Evolutionary conservation across 2,113 vertebrate genomes (phyloP).

Genomic region (Asarcornis scutulata): DNA sequence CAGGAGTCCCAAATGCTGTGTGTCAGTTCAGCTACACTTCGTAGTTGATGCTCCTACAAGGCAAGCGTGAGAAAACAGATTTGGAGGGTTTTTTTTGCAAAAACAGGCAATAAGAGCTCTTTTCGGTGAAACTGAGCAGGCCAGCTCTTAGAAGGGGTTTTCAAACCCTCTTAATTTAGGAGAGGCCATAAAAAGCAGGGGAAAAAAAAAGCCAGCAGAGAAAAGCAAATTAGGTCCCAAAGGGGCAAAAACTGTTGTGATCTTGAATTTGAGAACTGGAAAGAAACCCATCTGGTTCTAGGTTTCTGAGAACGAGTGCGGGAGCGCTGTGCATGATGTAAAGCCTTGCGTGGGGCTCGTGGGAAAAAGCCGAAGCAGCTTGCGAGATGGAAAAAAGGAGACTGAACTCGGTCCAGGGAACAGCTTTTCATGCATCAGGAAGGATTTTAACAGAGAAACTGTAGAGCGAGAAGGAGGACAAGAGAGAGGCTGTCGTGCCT

Average conservation of each 20-base stretch:
- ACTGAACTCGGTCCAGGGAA: neutral
- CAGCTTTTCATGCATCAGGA: neutral
- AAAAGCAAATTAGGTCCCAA: neutral
- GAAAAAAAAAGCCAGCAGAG: neutral
- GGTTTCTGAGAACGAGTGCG: neutral
- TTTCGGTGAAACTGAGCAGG: neutral
- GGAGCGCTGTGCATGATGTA: neutral
- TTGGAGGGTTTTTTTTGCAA: too few species aligned
- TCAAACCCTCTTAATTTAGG: neutral
- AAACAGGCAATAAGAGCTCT: too few species aligned
- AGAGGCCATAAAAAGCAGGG: conserved; percentile 28
- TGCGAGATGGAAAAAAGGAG: neutral
- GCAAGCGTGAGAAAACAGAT: neutral
- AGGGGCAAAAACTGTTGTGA: neutral
- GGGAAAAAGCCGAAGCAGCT: neutral
- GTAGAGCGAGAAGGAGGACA: neutral
- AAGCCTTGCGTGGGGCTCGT: neutral
- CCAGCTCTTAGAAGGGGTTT: neutral
- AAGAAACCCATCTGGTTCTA: conserved; percentile 21
- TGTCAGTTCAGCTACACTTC: neutral
- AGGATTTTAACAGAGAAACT: neutral
- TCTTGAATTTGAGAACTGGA: neutral
- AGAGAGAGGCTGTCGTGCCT: too few species aligned
- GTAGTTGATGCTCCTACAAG: neutral
- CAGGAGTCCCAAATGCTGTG: neutral